A percentile compares a stretch with the other conserved stretches of the same genome.
Conservation (phyloP, 2,113 vertebrate species). For the Chlamydotis undulata region DNA sequence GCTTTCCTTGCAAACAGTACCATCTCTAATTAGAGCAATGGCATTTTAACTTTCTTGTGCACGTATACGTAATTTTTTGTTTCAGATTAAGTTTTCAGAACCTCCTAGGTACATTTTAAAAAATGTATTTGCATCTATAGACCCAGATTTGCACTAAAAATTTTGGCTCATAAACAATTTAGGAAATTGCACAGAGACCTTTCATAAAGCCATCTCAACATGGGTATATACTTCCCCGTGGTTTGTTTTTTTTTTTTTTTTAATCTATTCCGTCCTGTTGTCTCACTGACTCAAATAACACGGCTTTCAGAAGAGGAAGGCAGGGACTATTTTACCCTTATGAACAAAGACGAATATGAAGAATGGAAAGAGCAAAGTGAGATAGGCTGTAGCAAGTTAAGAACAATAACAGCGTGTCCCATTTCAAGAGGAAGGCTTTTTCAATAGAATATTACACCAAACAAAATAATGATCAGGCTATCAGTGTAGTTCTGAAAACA, state of each 20-base stretch:
- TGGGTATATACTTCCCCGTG: not conserved
- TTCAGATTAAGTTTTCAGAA: not conserved
- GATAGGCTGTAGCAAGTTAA: not conserved
- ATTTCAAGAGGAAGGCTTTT: not conserved
- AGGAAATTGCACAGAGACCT: not conserved
- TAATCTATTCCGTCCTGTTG: not conserved
- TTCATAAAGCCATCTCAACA: not conserved
- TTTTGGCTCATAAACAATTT: not conserved
- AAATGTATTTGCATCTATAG: not conserved
- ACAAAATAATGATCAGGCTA: not conserved
- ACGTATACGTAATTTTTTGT: not conserved
- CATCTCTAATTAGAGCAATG: not conserved
- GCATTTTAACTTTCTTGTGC: not conserved
- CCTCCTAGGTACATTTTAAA: not conserved
- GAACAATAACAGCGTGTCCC: not conserved
- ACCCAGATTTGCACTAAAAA: not conserved
- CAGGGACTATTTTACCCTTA: not conserved
- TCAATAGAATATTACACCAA: not conserved
- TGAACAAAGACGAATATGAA: not conserved
- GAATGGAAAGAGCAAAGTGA: not conserved
- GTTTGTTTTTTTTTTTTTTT: not conserved
- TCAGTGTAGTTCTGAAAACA: not conserved
- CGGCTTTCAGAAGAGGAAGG: not conserved
- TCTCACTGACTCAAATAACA: not conserved
- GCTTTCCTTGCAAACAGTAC: not conserved